These are phyloP conservation scores for Drosophila melanosoma DNA, from an alignment of 2,888 invertebrate species.

Conservation along the genomic window DNA sequence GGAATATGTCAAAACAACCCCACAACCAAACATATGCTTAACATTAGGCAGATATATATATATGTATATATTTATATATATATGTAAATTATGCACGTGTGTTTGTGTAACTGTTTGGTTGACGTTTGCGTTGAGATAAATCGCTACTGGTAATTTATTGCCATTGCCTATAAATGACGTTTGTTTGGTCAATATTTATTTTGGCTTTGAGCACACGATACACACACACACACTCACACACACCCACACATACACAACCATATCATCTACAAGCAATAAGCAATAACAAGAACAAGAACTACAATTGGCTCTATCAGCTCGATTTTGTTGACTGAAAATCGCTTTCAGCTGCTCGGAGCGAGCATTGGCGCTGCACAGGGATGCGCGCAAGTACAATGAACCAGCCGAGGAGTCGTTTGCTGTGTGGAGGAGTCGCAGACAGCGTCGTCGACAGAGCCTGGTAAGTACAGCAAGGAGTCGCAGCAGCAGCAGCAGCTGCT, in stretches of 20 bases:
- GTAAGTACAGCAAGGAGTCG: conserved; percentile 17
- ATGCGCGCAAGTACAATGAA: conserved; percentile 61
- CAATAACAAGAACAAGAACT: conserved; percentile 22
- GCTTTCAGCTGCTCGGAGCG: conserved; percentile 48
- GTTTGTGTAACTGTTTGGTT: conserved; percentile 15
- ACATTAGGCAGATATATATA: neutral
- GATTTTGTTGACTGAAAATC: conserved; percentile 53
- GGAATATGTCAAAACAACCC: conserved; percentile 16
- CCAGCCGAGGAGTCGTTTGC: conserved; percentile 26
- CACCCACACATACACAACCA: conserved; percentile 6
- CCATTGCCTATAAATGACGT: conserved; percentile 52
- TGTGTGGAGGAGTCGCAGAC: conserved; percentile 1
- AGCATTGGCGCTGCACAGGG: conserved; percentile 28
- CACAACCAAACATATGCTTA: neutral
- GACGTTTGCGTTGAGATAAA: conserved; percentile 62
- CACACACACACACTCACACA: conserved; percentile 14
- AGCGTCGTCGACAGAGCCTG: conserved; percentile 20
- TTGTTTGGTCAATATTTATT: conserved; percentile 78
- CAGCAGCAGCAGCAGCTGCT: conserved; percentile 7
- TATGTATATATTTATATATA: neutral
- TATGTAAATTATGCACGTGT: neutral
- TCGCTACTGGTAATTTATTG: conserved; percentile 47
- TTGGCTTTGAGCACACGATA: conserved; percentile 34
- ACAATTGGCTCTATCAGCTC: conserved; percentile 46
- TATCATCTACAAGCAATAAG: conserved; percentile 16